Evolutionary conservation across 2,797 vertebrate genomes (phyloP), one percentile per base, ranked within the genome.

Genomic region (Centroberyx gerrardi): DNA sequence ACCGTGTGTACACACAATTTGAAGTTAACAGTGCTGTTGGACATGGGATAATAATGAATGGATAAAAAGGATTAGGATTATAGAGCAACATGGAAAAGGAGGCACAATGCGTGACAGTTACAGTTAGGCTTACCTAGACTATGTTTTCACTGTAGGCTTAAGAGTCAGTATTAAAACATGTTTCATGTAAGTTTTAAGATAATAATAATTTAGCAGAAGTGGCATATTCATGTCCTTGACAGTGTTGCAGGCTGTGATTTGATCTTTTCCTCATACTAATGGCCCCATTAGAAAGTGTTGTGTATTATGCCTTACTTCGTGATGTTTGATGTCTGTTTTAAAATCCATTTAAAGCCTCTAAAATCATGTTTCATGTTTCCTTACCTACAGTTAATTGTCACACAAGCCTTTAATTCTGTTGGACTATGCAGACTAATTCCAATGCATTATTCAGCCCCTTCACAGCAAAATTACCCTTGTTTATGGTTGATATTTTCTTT

Each of bases 21-120:
- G 42, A 72, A 62, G 27, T 46, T 42, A 73, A 13, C 68, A n/a
- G 10, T 79, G 67, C 66, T 71, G 48, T 36, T 62, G 53, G 58
- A 82, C 36, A 59, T 46, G 36, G 42, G 28, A 63, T 56, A 44
- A 53, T 60, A 80, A 60, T 69, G 38, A 73, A 70, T 68, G 53
- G 14, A 72, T 56, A 29, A 60, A 76, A 80, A 64, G 38, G 70
- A 83, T 85, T 70, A 61, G 54, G 62, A 83, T 86, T 87, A 73
- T 5, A 66, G 64, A 2, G 10, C 27, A 64, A 62, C 40, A 77
- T 53, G n/a, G 17, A 62, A 40, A 68, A 74, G 67, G 61, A 62
- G 61, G 62, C 62, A 53, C 14, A 36, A 55, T 53, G 54, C 8
- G 48, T 69, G 42, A 38, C 56, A 81, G 64, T 65, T 51, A 33